These are phyloP conservation scores for Pocillopora grandis DNA, from an alignment of 92 coral and sea anemone genomes.

Conservation along the genomic window DNA sequence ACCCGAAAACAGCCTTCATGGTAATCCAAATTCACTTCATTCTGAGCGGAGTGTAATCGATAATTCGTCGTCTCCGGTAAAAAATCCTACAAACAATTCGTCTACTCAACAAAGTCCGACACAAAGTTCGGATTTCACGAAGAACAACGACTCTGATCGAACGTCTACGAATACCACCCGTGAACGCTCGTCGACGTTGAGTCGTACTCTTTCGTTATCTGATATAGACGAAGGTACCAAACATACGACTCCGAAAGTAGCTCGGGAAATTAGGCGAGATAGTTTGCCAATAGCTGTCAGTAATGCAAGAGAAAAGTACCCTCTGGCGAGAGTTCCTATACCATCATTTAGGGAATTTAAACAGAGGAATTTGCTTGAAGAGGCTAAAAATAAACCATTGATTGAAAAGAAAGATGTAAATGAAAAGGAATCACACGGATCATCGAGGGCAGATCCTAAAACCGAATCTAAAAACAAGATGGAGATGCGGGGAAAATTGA, in stretches of 20 bases:
- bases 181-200: slow-evolving; percentile 40
- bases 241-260: background rate
- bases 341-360: slow-evolving; percentile 92
- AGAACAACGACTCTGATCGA: slow-evolving; percentile 12
- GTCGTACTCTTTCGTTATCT: slow-evolving; percentile 61
- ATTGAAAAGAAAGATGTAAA: background rate
- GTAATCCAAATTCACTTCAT: background rate
- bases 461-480: slow-evolving; percentile 6
- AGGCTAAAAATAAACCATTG: background rate
- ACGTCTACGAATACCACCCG: slow-evolving; percentile 23
- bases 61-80: background rate
- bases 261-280: slow-evolving; percentile 28
- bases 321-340: slow-evolving; percentile 74
- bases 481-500: background rate
- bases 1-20: background rate
- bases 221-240: slow-evolving; percentile 29
- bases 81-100: slow-evolving; percentile 2
- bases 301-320: slow-evolving; percentile 55
- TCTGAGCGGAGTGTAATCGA: slow-evolving; percentile 5
- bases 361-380: slow-evolving; percentile 40
- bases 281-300: slow-evolving; percentile 20
- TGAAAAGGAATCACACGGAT: background rate
- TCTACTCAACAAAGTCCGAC: background rate
- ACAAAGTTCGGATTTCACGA: background rate
- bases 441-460: background rate